These are phyloP conservation scores for Bathynomus jamesi DNA, from an alignment of 1,140 invertebrate species.

Conservation along the genomic window DNA sequence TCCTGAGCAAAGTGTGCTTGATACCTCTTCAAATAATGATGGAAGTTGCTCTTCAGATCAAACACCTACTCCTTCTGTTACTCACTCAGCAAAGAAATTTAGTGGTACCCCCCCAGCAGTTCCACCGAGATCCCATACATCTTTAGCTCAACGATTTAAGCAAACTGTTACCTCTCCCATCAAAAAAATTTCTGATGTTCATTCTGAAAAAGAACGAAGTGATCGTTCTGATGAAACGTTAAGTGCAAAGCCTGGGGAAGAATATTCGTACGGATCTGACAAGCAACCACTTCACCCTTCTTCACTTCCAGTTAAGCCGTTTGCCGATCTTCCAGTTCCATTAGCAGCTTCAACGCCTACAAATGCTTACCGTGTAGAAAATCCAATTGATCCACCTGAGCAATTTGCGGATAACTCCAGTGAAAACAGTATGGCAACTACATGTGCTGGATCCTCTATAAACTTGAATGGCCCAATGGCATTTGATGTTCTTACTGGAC, in stretches of 20 bases:
- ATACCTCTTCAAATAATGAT: slow-evolving; percentile 54
- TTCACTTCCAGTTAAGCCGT: slow-evolving; percentile 24
- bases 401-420: slow-evolving; percentile 28
- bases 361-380: slow-evolving; percentile 9
- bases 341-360: slow-evolving; percentile 35
- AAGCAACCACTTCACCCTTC: slow-evolving; percentile 25
- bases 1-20: slow-evolving; percentile 55
- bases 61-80: no score
- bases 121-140: no score
- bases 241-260: slow-evolving; percentile 17
- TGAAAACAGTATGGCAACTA: slow-evolving; percentile 21
- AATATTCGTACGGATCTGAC: no score
- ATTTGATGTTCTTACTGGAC: slow-evolving; percentile 37
- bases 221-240: slow-evolving; percentile 24
- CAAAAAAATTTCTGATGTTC: no score
- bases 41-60: no score
- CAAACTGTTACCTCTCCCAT: no score
- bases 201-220: slow-evolving; percentile 13
- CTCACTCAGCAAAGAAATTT: no score
- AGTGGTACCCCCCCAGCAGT: no score
- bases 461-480: slow-evolving; percentile 31
- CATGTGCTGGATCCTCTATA: slow-evolving; percentile 25
- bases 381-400: slow-evolving; percentile 17
- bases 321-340: slow-evolving; percentile 22
- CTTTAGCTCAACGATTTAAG: no score